Base-by-base conservation (phyloP, 2,797 vertebrate genomes). In the Acipenser oxyrinchus region DNA sequence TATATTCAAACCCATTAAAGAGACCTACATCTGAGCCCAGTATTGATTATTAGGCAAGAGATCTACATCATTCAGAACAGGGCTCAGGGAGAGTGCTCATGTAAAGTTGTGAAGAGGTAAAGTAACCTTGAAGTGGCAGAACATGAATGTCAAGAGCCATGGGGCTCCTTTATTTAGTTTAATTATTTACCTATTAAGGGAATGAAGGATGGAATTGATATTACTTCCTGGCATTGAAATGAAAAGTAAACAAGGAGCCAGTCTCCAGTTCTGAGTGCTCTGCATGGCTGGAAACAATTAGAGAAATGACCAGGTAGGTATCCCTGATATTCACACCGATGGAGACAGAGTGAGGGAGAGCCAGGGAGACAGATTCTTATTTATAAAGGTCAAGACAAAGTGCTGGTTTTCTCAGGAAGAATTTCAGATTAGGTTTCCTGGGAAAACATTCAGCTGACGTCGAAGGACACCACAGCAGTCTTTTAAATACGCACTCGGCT, bases 371-470 rank as follows among this genome's bases (percentile, higher is more conserved):
- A 6, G 60, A 37, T 62, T 37, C 18, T 48, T 60, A 13, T n/a
- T 60, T 6, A 60, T 10, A 18, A 23, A n/a, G 59, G 59, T 18
- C 11, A 60, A 12, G 15, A 12, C 13, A 12, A 60, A 18, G 59
- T 18, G 18, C 18, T 37, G 60, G 18, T 48, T 62, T 62, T 62
- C 13, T 62, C 60, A 48, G 10, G 18, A 62, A 8, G 60, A 23
- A 62, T 62, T 62, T 62, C 60, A 48, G 6, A 62, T 62, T 48
- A 9, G 60, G 60, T 62, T 62, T 23, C 60, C 18, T 62, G 60
- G 8, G 60, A 62, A 62, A 62, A 62, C 48, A 62, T 62, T 62
- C 11, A 9, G 9, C 18, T 62, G 60, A 62, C 23, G 6, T 62
- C 8, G 60, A 9, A 62, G 48, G 13, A 23, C 18, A 62, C 18